Conservation (phyloP, 2,113 vertebrate genomes). For the Thamnaconus septentrionalis region DNA sequence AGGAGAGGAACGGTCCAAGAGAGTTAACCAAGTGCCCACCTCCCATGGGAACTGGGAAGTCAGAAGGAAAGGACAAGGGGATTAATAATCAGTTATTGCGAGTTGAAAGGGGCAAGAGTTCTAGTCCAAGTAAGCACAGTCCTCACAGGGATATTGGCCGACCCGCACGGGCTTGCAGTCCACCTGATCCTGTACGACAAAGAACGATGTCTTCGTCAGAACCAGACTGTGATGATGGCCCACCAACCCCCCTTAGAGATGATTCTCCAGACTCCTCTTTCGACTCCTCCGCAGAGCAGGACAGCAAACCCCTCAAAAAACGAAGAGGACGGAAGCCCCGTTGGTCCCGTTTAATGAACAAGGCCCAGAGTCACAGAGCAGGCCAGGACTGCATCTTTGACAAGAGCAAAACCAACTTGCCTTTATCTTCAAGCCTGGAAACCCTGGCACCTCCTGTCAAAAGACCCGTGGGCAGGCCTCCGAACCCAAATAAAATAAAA, state of each 20-base stretch:
- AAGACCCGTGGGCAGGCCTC: slow-evolving; percentile 76
- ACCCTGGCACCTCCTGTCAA: slow-evolving; percentile 57
- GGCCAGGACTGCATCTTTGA: slow-evolving; percentile 52
- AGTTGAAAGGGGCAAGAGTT: slow-evolving; percentile 68
- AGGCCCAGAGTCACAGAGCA: slow-evolving; percentile 55
- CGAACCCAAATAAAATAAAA: slow-evolving; percentile 72
- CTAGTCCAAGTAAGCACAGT: slow-evolving; percentile 73
- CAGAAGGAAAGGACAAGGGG: slow-evolving; percentile 71
- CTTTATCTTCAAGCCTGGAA: slow-evolving; percentile 59
- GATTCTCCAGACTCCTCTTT: slow-evolving; percentile 72
- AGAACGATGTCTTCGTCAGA: slow-evolving; percentile 54
- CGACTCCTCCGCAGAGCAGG: slow-evolving; percentile 77
- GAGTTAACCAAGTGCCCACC: slow-evolving; percentile 70
- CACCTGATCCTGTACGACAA: slow-evolving; percentile 63
- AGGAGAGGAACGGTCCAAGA: slow-evolving; percentile 64
- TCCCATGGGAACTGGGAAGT: slow-evolving; percentile 53
- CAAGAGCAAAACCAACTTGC: slow-evolving; percentile 62
- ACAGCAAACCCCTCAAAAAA: slow-evolving; percentile 90
- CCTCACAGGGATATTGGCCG: slow-evolving; percentile 64
- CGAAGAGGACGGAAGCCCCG: slow-evolving; percentile 89
- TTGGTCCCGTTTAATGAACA: slow-evolving; percentile 86
- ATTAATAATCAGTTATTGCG: slow-evolving; percentile 47
- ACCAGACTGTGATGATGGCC: slow-evolving; percentile 49
- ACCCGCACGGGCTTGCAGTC: slow-evolving; percentile 47
- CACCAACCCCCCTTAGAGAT: slow-evolving; percentile 65